Conservation (phyloP, 2,113 vertebrate genomes). For the Labeo catla region DNA sequence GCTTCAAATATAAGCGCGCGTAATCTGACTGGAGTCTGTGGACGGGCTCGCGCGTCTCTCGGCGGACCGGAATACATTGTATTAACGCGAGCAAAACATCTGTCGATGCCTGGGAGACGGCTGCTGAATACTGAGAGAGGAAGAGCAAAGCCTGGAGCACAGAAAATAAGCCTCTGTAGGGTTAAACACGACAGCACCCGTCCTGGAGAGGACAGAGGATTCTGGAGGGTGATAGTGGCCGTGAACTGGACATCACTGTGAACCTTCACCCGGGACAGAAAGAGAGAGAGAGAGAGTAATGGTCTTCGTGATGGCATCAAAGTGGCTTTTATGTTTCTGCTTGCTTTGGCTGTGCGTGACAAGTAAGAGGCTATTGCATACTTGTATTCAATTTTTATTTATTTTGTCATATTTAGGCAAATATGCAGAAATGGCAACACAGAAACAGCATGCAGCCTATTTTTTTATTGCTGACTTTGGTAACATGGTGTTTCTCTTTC, state of each 20-base stretch:
- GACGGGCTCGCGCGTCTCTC: background rate
- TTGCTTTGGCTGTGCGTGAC: slow-evolving; percentile 43
- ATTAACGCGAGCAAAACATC: slow-evolving; percentile 35
- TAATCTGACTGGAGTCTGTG: slow-evolving; percentile 12
- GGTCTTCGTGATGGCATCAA: slow-evolving; percentile 21
- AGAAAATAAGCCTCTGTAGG: background rate
- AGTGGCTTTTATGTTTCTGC: slow-evolving; percentile 30
- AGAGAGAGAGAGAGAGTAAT: background rate
- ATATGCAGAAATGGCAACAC: too few species aligned
- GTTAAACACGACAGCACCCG: background rate
- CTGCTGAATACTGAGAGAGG: slow-evolving; percentile 5
- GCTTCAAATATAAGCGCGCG: slow-evolving; percentile 22
- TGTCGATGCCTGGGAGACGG: slow-evolving; percentile 15
- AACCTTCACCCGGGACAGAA: slow-evolving; percentile 21
- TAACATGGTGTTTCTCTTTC: background rate
- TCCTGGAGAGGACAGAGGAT: background rate
- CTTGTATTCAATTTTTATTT: background rate
- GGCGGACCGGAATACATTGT: background rate
- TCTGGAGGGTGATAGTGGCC: background rate
- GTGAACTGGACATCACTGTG: slow-evolving; percentile 33
- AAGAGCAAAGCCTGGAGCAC: background rate
- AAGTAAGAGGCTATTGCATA: slow-evolving; percentile 44
- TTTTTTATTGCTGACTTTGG: background rate
- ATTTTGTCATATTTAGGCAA: too few species aligned
- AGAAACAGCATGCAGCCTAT: background rate